Evolutionary conservation across 1,140 invertebrate species (phyloP).

Genomic region (Lanistes nyassanus): DNA sequence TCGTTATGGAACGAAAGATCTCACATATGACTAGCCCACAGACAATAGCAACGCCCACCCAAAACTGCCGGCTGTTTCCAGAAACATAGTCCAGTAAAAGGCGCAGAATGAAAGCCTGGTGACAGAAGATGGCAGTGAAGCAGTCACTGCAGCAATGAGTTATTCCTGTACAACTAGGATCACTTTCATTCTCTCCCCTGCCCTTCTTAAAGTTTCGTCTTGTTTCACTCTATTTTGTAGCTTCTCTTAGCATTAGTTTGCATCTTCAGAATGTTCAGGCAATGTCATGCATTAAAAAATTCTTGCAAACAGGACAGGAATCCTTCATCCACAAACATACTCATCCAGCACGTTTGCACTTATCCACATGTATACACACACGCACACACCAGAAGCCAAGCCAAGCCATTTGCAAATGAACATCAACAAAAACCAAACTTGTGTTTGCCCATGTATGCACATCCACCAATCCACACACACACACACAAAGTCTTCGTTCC

Average conservation of each 20-base stretch:
- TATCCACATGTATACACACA: neutral
- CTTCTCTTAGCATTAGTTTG: neutral
- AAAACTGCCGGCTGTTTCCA: slow-evolving; percentile 58
- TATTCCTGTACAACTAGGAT: no score
- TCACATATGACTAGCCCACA: slow-evolving; percentile 70
- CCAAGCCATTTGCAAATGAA: no score
- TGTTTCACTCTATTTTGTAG: neutral
- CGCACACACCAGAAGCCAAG: no score
- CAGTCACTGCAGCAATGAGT: no score
- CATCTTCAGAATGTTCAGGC: no score
- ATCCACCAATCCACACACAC: neutral
- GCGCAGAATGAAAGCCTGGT: slow-evolving; percentile 72
- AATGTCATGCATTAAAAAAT: neutral
- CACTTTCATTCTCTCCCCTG: neutral
- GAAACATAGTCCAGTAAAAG: slow-evolving; percentile 71
- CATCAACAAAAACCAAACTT: no score
- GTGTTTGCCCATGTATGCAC: neutral
- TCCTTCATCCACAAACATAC: no score
- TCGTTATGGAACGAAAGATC: slow-evolving; percentile 71
- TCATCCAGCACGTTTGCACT: no score
- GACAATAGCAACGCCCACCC: slow-evolving; percentile 70
- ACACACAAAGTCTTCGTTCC: neutral
- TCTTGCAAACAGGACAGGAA: neutral
- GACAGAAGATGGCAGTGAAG: no score
- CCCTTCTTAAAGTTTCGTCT: neutral